Evolutionary conservation across 1,140 invertebrate species (phyloP), one percentile per base, ranked within the genome.

Genomic region (Episyrphus balteatus): DNA sequence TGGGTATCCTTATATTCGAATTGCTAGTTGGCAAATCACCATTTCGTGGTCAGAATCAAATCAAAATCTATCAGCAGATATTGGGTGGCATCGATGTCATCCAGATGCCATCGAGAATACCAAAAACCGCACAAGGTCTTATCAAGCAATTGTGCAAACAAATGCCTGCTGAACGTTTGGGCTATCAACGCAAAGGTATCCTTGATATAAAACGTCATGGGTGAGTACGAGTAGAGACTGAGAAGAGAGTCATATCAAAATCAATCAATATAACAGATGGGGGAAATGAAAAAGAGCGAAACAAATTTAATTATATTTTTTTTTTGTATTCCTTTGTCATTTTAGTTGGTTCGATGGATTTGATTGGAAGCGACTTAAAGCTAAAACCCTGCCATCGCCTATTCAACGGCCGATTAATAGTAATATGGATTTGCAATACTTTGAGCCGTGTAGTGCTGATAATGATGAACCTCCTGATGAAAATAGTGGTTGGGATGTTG

Each of bases 31-130:
- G 94, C 39, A 93, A 87, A 56, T 93, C 95, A 9, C 96, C 95
- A 1, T 98, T 98, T 70, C 81, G 88, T 38, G 90, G 84, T 2
- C 81, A 81, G 3, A 79, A 81, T 62, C 92, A 96, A 55, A 92
- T 99, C 83, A 92, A 91, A 60, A 98, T 93, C 0, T 99, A 99
- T 68, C 97, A 96, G 57, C 81, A 91, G 41, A 98, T 99, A 52
- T 66, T 88, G 19, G 90, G 90, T 61, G 66, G 74, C 37, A 90
- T 98, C 32, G 94, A 98, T 55, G 81, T 83, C 31, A 81, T 92
- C 7, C 79, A 84, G 40, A 91, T 95, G 74, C 85, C 90, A 11
- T 77, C 79, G 15, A 80, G 80, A 44, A 81, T 94, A 17, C 80
- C 80, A 26, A 83, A 82, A 65, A 81, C 83, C 47, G 90, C 89